A percentile compares a stretch with the other conserved stretches of the same genome.
Conservation (phyloP, 2,113 vertebrate species). For the Gallinago media region DNA sequence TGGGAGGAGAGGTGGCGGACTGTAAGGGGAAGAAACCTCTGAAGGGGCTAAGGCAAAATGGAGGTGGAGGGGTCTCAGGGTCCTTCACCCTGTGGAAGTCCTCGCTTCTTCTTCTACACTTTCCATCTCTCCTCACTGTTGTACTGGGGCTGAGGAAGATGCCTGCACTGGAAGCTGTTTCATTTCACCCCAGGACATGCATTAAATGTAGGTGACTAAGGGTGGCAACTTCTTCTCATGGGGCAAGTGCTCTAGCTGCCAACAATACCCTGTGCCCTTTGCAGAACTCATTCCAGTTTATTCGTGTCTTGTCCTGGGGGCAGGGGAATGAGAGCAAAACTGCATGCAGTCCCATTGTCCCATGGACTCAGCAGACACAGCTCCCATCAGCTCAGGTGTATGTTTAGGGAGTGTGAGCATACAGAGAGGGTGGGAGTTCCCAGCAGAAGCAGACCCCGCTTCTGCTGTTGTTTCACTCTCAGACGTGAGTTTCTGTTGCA, state of each 20-base stretch:
- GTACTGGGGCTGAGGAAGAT: background rate
- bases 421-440: background rate
- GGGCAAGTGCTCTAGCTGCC: background rate
- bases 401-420: background rate
- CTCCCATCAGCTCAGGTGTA: background rate
- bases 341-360: background rate
- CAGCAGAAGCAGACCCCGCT: background rate
- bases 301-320: no score
- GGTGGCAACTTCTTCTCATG: accelerated
- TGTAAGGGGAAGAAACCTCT: background rate
- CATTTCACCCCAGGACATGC: background rate
- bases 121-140: background rate
- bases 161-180: background rate
- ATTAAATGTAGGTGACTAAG: background rate
- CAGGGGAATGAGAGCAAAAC: background rate
- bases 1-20: background rate
- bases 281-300: background rate
- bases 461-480: background rate
- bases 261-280: accelerated
- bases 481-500: background rate
- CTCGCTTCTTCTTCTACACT: background rate
- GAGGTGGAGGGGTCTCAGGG: background rate
- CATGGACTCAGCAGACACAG: background rate
- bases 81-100: background rate
- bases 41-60: background rate